Evolutionary conservation across 2,888 invertebrate species (phyloP).

Genomic region (Melanostoma mellinum): DNA sequence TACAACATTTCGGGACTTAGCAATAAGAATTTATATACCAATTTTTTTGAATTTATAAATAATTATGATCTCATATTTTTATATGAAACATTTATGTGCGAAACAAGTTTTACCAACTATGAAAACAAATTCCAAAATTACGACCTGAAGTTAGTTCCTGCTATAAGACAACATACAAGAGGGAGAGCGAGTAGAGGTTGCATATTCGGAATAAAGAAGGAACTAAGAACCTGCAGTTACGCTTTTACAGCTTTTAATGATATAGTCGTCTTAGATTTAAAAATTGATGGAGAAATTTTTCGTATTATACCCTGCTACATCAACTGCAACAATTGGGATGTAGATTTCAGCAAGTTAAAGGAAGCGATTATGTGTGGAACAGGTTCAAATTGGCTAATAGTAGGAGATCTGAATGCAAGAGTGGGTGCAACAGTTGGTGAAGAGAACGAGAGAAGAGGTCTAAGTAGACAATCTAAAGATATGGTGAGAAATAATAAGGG

Average conservation of each 20-base stretch:
- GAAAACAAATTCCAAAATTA: background rate
- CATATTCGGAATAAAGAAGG: slow-evolving; percentile 4
- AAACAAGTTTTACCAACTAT: slow-evolving; percentile 8
- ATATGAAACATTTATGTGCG: background rate
- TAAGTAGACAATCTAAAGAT: slow-evolving; percentile 5
- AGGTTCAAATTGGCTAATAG: background rate
- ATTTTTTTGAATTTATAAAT: too few species aligned
- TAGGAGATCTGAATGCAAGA: slow-evolving; percentile 9
- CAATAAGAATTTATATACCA: too few species aligned
- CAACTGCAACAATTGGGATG: slow-evolving; percentile 10
- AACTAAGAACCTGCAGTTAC: background rate
- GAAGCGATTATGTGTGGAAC: slow-evolving; percentile 1
- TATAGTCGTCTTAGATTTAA: too few species aligned
- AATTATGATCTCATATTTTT: too few species aligned
- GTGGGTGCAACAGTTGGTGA: slow-evolving; percentile 8
- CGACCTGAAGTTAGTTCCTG: slow-evolving; percentile 1
- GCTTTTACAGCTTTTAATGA: too few species aligned
- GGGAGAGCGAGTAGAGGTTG: slow-evolving; percentile 8
- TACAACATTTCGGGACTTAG: too few species aligned
- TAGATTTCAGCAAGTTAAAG: slow-evolving; percentile 1
- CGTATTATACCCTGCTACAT: background rate
- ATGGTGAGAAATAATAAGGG: slow-evolving; percentile 2
- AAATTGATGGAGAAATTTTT: too few species aligned
- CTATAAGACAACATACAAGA: slow-evolving; percentile 6
- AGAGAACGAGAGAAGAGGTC: slow-evolving; percentile 8